Evolutionary conservation across 2,888 invertebrate species (phyloP).

Genomic region (Sipha maydis): DNA sequence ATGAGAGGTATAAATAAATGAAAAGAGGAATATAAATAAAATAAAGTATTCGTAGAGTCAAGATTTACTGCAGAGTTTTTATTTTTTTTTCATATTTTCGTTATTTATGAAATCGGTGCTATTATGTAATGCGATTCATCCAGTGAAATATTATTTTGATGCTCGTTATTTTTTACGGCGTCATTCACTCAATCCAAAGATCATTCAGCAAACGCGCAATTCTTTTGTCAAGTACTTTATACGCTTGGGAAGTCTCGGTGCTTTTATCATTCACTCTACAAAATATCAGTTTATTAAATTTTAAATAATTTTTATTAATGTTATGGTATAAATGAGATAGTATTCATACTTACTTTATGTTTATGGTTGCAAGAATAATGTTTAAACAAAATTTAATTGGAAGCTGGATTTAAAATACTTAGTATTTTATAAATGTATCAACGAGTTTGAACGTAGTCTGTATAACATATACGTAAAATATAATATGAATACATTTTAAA

Average conservation of each 20-base stretch:
- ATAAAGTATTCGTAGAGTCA: slow-evolving; percentile 50
- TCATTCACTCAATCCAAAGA: slow-evolving; percentile 60
- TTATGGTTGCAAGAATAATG: slow-evolving; percentile 17
- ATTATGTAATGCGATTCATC: slow-evolving; percentile 60
- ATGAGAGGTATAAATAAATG: slow-evolving; percentile 53
- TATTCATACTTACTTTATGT: slow-evolving; percentile 8
- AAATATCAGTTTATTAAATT: slow-evolving; percentile 60
- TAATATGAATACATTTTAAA: not conserved
- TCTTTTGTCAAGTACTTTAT: slow-evolving; percentile 52
- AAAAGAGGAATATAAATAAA: slow-evolving; percentile 45
- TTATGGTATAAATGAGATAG: slow-evolving; percentile 27
- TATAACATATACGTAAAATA: not conserved
- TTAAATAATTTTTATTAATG: slow-evolving; percentile 51
- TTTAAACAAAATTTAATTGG: slow-evolving; percentile 43
- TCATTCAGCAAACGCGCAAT: slow-evolving; percentile 58
- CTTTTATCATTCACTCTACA: slow-evolving; percentile 52
- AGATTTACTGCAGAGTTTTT: slow-evolving; percentile 47
- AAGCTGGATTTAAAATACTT: slow-evolving; percentile 35
- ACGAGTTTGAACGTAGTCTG: not conserved
- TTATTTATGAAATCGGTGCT: slow-evolving; percentile 58
- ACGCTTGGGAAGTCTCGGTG: slow-evolving; percentile 50
- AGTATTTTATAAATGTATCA: not conserved
- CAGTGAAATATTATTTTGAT: slow-evolving; percentile 61
- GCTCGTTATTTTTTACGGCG: slow-evolving; percentile 61
- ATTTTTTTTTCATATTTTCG: slow-evolving; percentile 42